Evolutionary conservation across 2,888 invertebrate species (phyloP), one percentile per base, ranked within the genome.

Genomic region (Octonoba sinensis): DNA sequence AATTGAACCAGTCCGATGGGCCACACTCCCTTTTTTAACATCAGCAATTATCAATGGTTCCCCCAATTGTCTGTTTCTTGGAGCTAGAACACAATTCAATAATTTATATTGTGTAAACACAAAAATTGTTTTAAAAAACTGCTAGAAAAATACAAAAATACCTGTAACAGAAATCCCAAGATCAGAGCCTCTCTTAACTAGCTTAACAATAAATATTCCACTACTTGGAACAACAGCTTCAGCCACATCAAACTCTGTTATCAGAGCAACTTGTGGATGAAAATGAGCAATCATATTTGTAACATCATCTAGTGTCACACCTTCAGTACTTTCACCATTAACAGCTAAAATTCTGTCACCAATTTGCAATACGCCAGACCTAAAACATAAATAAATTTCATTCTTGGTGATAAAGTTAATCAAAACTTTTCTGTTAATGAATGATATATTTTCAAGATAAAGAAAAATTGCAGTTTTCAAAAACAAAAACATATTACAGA

Each of bases 101-200:
- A 16, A 18, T 16, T 54, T 54, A 54, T 59, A 24, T 11, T 24
- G 24, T 20, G 6, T 24, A 22, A 22, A 59, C 1, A 65, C 16
- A 65, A 22, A 64, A 3, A 64, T 64, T 18, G 16, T 15, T n/a
- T 59, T 20, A 1, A 65, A 46, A 11, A 47, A 65, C 20, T n/a
- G 13, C 8, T 4, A 54, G 1, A 6, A 54, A 54, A 54, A 54
- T 54, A 6, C 18, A 54, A 20, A 56, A 51, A 87, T 89, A 92
- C 94, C 93, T 87, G 93, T 95, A 11, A 97, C 93, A n/a, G 95
- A 96, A 54, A 97, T 93, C 2, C 97, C 97, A 16, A 97, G 90
- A 4, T 95, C 95, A 36, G 92, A 92, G 15, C 87, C 87, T 84
- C 89, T 88, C 85, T 90, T 90, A 4, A 95, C 93, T 69, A 97